Evolutionary conservation across 2,888 invertebrate genomes (phyloP).

Genomic region (Drosophila hamatofila): DNA sequence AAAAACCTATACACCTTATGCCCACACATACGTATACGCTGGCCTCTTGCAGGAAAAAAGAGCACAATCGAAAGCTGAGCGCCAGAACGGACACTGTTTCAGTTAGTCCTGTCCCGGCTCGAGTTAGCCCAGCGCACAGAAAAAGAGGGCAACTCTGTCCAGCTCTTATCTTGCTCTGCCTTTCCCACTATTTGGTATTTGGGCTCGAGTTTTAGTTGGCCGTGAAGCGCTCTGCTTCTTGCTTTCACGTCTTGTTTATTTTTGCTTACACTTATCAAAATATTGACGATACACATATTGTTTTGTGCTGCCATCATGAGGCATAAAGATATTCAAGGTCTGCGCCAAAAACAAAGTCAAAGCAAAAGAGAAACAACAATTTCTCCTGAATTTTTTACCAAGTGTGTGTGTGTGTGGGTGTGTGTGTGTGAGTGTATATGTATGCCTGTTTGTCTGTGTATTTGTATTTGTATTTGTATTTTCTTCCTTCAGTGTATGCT

Average conservation of each 20-base stretch:
- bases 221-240: constrained; percentile 52
- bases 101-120: background rate
- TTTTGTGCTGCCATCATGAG: constrained; percentile 56
- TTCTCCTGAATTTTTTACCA: constrained; percentile 59
- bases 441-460: constrained; percentile 6
- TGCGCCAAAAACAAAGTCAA: constrained; percentile 27
- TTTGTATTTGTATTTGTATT: constrained; percentile 13
- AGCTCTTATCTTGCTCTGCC: constrained; percentile 4
- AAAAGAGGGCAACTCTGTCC: constrained; percentile 17
- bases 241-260: constrained; percentile 77
- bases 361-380: constrained; percentile 42
- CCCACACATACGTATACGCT: constrained; percentile 23
- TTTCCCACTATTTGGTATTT: constrained; percentile 9
- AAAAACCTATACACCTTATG: constrained; percentile 61
- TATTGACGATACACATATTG: constrained; percentile 77
- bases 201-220: constrained; percentile 43
- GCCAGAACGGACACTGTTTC: constrained; percentile 62
- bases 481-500: constrained; percentile 28
- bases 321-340: constrained; percentile 72
- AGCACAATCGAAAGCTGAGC: constrained; percentile 35
- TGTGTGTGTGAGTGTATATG: constrained; percentile 19
- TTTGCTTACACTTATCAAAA: constrained; percentile 82
- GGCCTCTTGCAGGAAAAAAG: constrained; percentile 21
- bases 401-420: constrained; percentile 18
- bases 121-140: background rate